Conservation (phyloP, 2,113 vertebrate genomes). For the Acrocephalus arundinaceus region DNA sequence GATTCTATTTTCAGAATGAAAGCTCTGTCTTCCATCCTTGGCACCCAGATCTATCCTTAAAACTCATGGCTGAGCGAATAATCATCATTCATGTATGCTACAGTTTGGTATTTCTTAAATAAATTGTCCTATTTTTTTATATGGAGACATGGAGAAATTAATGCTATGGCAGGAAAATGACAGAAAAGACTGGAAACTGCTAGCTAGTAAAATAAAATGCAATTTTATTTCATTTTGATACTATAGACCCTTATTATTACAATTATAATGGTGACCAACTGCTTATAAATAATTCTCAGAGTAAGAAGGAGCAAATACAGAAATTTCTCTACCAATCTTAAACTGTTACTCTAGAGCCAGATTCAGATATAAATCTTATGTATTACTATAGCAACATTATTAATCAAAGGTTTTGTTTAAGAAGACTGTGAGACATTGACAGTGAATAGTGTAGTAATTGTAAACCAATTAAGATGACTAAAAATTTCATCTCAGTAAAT, state of each 20-base stretch:
- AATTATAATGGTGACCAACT: background rate
- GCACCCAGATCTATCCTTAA: background rate
- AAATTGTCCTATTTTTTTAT: background rate
- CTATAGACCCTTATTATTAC: background rate
- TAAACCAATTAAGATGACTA: background rate
- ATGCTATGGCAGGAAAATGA: background rate
- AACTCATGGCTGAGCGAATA: background rate
- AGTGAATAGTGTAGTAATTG: background rate
- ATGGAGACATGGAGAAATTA: background rate
- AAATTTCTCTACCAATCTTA: background rate
- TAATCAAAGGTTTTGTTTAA: background rate
- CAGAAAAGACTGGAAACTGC: background rate
- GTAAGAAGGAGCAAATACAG: background rate
- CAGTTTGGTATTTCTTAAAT: background rate
- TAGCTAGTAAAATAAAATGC: background rate
- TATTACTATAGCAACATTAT: background rate
- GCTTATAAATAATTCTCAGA: background rate
- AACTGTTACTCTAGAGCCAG: background rate
- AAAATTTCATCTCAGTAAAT: background rate
- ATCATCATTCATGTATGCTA: background rate
- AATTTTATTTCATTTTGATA: background rate
- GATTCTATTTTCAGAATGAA: constrained; percentile 22
- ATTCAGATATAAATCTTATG: background rate
- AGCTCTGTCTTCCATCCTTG: background rate
- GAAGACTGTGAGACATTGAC: background rate